These are phyloP conservation scores for Oasisia sp. DNA, from an alignment of 2,888 invertebrate species.

Conservation along the genomic window DNA sequence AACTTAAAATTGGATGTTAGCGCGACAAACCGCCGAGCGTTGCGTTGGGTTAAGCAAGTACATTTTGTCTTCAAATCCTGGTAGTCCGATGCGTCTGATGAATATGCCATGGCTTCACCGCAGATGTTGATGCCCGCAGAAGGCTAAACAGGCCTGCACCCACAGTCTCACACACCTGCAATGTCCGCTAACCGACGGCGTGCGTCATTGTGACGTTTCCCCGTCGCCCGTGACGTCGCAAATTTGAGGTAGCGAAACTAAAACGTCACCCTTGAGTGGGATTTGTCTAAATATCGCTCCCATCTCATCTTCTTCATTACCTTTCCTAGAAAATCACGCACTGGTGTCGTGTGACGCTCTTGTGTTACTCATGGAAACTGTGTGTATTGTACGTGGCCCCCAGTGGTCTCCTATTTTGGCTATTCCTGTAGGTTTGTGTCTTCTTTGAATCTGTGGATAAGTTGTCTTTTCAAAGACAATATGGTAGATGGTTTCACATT, in stretches of 20 bases:
- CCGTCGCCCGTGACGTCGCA: background rate
- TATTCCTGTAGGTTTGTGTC: too few relatives aligned
- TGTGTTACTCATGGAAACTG: too few relatives aligned
- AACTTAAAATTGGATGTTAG: too few relatives aligned
- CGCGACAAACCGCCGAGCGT: background rate
- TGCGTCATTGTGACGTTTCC: background rate
- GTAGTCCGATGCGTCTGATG: background rate
- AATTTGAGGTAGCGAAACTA: background rate
- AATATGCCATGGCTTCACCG: background rate
- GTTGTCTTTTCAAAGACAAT: too few relatives aligned
- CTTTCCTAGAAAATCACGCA: background rate
- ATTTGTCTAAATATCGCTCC: background rate
- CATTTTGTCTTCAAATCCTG: background rate
- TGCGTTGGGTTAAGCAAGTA: background rate
- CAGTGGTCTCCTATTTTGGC: too few relatives aligned
- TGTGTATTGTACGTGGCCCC: too few relatives aligned
- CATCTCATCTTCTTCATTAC: background rate
- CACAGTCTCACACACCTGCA: background rate
- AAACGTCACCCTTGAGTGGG: background rate
- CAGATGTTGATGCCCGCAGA: background rate
- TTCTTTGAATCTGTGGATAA: too few relatives aligned
- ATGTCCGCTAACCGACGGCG: background rate
- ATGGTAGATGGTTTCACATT: too few relatives aligned
- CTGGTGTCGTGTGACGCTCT: too few relatives aligned
- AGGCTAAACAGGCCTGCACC: background rate